A percentile compares a stretch with the other conserved stretches of the same genome.
Conservation (phyloP, 1,140 invertebrate species). For the Plodia interpunctella region DNA sequence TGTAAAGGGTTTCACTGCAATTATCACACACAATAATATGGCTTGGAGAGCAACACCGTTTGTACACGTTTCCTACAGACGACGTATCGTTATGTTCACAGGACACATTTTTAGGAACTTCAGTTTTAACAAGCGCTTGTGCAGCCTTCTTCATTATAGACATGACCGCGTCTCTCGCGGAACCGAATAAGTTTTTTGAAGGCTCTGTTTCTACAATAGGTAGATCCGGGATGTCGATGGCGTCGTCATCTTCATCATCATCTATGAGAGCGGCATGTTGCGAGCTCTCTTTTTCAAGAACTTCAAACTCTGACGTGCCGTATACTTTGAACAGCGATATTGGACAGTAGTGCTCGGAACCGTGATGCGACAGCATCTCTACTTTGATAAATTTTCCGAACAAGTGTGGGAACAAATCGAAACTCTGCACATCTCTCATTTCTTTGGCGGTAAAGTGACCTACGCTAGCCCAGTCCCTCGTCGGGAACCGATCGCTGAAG, state of each 20-base stretch:
- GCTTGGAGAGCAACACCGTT: constrained; percentile 80
- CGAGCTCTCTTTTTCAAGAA: constrained; percentile 87
- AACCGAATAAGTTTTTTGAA: constrained; percentile 87
- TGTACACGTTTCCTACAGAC: constrained; percentile 64
- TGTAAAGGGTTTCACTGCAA: constrained; percentile 82
- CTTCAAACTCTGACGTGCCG: constrained; percentile 94
- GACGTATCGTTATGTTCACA: constrained; percentile 63
- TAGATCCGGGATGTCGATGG: constrained; percentile 73
- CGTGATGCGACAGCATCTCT: constrained; percentile 95
- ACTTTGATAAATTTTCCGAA: constrained; percentile 97
- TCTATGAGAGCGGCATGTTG: constrained; percentile 78
- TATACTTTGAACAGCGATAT: constrained; percentile 94
- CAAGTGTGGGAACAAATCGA: constrained; percentile 85
- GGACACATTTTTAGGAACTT: constrained; percentile 77
- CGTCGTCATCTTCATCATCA: constrained; percentile 82
- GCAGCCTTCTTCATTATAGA: constrained; percentile 93
- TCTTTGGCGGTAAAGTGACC: constrained; percentile 93
- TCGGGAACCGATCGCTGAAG: constrained; percentile 94
- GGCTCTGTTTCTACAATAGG: constrained; percentile 64
- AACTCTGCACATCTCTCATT: constrained; percentile 91
- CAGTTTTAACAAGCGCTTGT: constrained; percentile 85
- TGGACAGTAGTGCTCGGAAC: constrained; percentile 98
- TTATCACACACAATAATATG: constrained; percentile 84
- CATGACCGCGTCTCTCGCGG: constrained; percentile 89
- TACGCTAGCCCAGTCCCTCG: constrained; percentile 93